Evolutionary conservation across 2,888 invertebrate species (phyloP), one percentile per base, ranked within the genome.

Genomic region (Catocala fraxini): DNA sequence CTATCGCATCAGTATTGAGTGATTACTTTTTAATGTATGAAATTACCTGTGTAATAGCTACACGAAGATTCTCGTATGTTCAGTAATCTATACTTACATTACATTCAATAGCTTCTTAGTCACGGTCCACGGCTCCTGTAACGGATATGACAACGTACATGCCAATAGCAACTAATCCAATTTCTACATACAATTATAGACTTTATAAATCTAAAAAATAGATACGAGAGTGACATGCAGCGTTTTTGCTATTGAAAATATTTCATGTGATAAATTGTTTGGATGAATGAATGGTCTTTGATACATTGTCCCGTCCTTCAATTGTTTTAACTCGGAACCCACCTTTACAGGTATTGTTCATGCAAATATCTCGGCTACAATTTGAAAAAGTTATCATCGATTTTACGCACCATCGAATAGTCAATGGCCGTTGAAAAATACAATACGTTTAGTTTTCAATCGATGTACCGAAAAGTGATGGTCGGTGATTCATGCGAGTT

Each of bases 131-230:
- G 75, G 80, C 70, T 59, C 59, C 61, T 79, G 79, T 79, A 82
- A 82, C 84, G 84, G 86, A 86, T 85, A 85, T 84, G 84, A 84
- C 81, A 79, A 72, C 69, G 71, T 75, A 70, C 59, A 68, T 66
- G 73, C 67, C 67, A 74, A 60, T 45, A 35, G 12, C 46, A 7
- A 39, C 6, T 7, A 57, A 46, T 61, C 53, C 11, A 48, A 51
- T 63, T 64, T 63, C 54, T 68, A 34, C 47, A 62, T 41, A 0
- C 53, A 25, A 12, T 43, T 68, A 15, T 73, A 59, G 51, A 5
- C 55, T 65, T 33, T 76, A 73, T 61, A 52, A 2, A 0, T 5
- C 48, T 51, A 33, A 0, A 0, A 51, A 62, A 68, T 76, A 76
- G 60, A 55, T 51, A 42, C 60, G 39, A 68, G 33, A 64, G 34